phyloP scores from a whole-genome alignment of 1,140 invertebrate genomes.

The Conopomorpha cramerella region DNA sequence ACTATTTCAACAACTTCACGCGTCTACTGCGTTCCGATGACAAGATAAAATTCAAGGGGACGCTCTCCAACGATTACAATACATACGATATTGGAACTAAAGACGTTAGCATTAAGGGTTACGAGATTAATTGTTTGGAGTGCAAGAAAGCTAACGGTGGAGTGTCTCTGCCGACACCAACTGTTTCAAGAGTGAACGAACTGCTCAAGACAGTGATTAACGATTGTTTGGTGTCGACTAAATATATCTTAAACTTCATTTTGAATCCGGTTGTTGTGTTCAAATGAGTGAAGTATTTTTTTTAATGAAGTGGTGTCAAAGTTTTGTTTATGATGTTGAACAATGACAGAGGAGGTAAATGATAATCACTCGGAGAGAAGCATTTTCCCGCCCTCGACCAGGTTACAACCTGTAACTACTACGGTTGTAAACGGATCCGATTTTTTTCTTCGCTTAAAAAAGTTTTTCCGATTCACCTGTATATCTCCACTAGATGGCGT shows the following conservation, averaged over 20 bases:
- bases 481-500: too few species aligned
- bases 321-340: neutral
- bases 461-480: too few species aligned
- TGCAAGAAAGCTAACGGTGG: constrained; percentile 65
- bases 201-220: constrained; percentile 58
- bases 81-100: constrained; percentile 61
- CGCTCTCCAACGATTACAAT: constrained; percentile 46
- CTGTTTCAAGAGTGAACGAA: constrained; percentile 36
- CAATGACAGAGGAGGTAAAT: neutral
- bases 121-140: constrained; percentile 69
- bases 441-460: neutral
- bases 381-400: too few species aligned
- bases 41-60: constrained; percentile 73
- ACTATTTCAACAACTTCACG: constrained; percentile 75
- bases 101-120: constrained; percentile 62
- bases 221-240: constrained; percentile 66
- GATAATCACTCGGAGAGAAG: neutral
- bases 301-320: neutral
- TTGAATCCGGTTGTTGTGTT: constrained; percentile 77
- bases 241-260: constrained; percentile 75
- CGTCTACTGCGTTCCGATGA: constrained; percentile 67
- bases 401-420: too few species aligned
- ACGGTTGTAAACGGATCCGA: too few species aligned
- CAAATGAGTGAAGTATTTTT: constrained; percentile 57
- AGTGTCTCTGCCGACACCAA: constrained; percentile 40